A percentile compares a stretch with the other conserved stretches of the same genome.
Conservation (phyloP, 2,797 vertebrate genomes). For the Eleutherodactylus coqui region DNA sequence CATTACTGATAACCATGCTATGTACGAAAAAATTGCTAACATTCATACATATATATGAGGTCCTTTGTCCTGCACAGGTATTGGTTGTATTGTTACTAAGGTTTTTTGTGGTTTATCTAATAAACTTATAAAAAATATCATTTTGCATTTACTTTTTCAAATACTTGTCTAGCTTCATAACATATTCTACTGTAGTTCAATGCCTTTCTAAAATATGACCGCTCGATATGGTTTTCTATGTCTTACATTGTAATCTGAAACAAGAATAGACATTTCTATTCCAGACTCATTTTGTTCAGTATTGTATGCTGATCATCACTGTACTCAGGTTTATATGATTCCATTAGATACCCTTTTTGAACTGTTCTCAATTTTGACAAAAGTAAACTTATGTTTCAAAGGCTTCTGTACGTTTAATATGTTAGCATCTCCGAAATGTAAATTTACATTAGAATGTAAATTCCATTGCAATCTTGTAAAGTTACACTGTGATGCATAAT, state of each 20-base stretch:
- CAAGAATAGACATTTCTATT: neutral
- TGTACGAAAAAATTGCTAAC: too few relatives aligned
- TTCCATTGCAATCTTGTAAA: neutral
- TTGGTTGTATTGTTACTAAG: too few relatives aligned
- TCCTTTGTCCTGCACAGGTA: too few relatives aligned
- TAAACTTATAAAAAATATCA: too few relatives aligned
- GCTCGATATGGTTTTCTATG: neutral
- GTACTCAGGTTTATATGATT: neutral
- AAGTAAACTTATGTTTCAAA: constrained; percentile 8
- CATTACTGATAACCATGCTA: too few relatives aligned
- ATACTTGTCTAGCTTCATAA: neutral
- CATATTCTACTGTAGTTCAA: neutral
- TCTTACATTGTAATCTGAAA: neutral
- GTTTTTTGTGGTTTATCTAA: too few relatives aligned
- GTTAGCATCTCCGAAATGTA: neutral
- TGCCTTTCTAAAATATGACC: neutral
- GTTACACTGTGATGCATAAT: constrained; percentile 18
- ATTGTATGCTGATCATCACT: neutral
- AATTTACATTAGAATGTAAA: neutral
- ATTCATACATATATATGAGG: too few relatives aligned
- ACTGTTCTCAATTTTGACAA: neutral
- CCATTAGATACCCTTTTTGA: neutral
- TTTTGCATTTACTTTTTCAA: neutral
- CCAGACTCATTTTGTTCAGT: neutral
- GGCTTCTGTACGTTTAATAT: neutral